A percentile compares a stretch with the other conserved stretches of the same genome.
phyloP scores from a whole-genome alignment of 2,797 vertebrate genomes.

The Merluccius polli region DNA sequence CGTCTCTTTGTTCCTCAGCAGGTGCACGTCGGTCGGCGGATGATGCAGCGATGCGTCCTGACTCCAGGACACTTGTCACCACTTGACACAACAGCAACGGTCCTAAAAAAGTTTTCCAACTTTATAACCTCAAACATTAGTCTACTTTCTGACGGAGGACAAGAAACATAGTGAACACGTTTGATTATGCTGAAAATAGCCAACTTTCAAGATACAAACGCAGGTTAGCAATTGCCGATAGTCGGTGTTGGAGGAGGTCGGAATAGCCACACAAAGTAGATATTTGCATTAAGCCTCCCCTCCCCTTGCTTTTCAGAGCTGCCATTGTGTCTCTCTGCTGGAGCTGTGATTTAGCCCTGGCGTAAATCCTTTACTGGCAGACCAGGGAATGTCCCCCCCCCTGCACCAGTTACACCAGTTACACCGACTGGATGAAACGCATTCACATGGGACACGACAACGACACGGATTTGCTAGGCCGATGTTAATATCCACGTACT shows the following conservation, averaged over 20 bases:
- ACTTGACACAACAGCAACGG: slow-evolving; percentile 7
- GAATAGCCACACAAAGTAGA: slow-evolving; percentile 62
- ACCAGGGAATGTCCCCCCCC: slow-evolving; percentile 55
- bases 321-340: slow-evolving; percentile 75
- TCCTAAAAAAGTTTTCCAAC: slow-evolving; percentile 9
- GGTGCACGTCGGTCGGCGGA: slow-evolving; percentile 50
- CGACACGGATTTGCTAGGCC: not conserved
- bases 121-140: not conserved
- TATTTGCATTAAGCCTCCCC: slow-evolving; percentile 76
- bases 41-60: slow-evolving; percentile 39
- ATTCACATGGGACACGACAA: not conserved
- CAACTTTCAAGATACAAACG: not conserved
- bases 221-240: slow-evolving; percentile 15
- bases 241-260: slow-evolving; percentile 57
- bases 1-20: slow-evolving; percentile 39
- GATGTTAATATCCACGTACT: not conserved
- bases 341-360: slow-evolving; percentile 70
- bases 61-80: slow-evolving; percentile 18
- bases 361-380: slow-evolving; percentile 69
- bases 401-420: slow-evolving; percentile 5
- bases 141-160: not conserved
- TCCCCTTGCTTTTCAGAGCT: slow-evolving; percentile 76
- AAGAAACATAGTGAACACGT: not conserved
- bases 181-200: not conserved
- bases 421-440: not conserved